Evolutionary conservation across 1,140 invertebrate species (phyloP), one percentile per base, ranked within the genome.

Genomic region (Octopus sinensis): DNA sequence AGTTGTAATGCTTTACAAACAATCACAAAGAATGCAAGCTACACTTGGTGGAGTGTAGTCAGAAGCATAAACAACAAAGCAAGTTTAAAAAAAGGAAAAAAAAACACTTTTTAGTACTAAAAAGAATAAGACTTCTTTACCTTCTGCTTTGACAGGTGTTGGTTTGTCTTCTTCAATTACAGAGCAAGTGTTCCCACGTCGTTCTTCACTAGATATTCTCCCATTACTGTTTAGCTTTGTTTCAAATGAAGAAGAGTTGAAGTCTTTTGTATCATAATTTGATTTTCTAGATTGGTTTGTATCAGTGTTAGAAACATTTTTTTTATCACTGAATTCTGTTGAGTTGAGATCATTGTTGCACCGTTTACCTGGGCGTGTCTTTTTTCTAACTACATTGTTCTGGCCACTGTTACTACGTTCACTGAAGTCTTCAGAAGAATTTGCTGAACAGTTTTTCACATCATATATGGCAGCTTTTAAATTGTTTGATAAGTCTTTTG

Each of bases 181-280:
- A n/a, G 51, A 30, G 30, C 30, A 43, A 43, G 30, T 43, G 79
- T 82, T 23, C 82, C 80, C 5, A 71, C 54, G n/a, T 79, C 54
- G 54, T 80, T 78, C 80, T 80, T 82, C 13, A 71, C 17, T 9
- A 81, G 80, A 53, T 84, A 82, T 51, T 68, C 77, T 68, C 79
- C 76, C 10, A 23, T 13, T 56, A 76, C 23, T 62, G 56, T 43
- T 53, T 30, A n/a, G 62, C 79, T 13, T 23, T 76, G 79, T 82
- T 84, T 85, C 4, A 52, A 77, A 52, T 80, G 68, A 79, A 84
- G 84, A 54, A 4, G 68, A 52, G 77, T 73, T 82, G 85, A 81
- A 78, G 79, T 83, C 62, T 83, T 86, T 30, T 85, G 56, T 54
- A 86, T 79, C 53, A 81, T 84, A 53, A 86, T 71, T 53, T 87